These are phyloP conservation scores for Chelon labrosus DNA, from an alignment of 2,797 vertebrate species.

Conservation along the genomic window DNA sequence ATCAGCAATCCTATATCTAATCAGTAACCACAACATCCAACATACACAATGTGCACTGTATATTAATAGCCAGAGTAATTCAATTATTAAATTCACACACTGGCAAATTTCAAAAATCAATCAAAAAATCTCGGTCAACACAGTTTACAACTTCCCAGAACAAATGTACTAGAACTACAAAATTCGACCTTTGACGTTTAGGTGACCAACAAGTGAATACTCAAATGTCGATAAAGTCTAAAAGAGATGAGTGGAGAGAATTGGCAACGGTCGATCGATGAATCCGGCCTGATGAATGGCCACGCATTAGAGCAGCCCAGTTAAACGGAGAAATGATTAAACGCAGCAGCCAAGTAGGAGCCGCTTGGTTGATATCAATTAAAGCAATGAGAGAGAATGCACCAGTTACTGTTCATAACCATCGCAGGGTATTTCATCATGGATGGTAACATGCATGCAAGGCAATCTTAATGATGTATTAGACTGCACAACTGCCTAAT, in stretches of 20 bases:
- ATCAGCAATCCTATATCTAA: constrained; percentile 29
- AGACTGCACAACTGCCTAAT: constrained; percentile 40
- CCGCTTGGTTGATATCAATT: constrained; percentile 76
- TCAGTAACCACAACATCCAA: constrained; percentile 21
- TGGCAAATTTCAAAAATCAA: not conserved
- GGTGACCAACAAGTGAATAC: constrained; percentile 57
- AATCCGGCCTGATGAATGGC: constrained; percentile 68
- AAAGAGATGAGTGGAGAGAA: constrained; percentile 54
- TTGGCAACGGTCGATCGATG: constrained; percentile 62
- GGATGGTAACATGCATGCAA: constrained; percentile 49
- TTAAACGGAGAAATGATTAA: constrained; percentile 73
- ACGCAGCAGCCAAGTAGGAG: constrained; percentile 53
- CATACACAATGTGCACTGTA: not conserved
- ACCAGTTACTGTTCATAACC: constrained; percentile 65
- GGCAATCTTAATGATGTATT: constrained; percentile 63
- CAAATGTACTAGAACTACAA: constrained; percentile 29
- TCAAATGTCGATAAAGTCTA: constrained; percentile 55
- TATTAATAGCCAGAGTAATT: constrained; percentile 5
- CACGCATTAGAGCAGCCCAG: constrained; percentile 37
- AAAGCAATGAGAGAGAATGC: constrained; percentile 62
- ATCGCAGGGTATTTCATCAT: constrained; percentile 62
- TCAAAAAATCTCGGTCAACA: constrained; percentile 9
- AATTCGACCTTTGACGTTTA: constrained; percentile 64
- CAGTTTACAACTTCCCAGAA: constrained; percentile 5
- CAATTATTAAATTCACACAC: constrained; percentile 8